Conservation (phyloP, 2,888 invertebrate genomes). For the Thalpophila matura region DNA sequence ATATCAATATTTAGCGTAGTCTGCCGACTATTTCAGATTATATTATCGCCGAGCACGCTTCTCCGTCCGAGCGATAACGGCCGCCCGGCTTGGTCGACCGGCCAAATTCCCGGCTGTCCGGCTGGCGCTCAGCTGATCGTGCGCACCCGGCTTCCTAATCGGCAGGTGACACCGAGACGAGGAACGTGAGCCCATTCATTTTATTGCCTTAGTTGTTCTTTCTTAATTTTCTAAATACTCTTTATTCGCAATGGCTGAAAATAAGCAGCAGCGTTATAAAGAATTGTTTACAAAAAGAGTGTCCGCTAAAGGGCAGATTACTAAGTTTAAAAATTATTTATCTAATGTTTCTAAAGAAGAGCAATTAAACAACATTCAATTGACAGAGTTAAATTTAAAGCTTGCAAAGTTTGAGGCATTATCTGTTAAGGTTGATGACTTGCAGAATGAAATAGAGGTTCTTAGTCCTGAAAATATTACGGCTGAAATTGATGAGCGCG, state of each 20-base stretch:
- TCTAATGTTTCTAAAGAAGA: background rate
- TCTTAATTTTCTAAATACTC: too few relatives aligned
- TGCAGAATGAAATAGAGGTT: constrained; percentile 50
- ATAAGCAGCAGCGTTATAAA: background rate
- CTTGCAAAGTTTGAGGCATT: constrained; percentile 32
- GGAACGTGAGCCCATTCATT: constrained; percentile 9
- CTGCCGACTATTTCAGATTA: too few relatives aligned
- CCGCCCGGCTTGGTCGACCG: too few relatives aligned
- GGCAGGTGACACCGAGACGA: constrained; percentile 2
- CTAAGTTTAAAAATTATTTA: too few relatives aligned
- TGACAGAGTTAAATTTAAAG: constrained; percentile 27
- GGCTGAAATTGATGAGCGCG: constrained; percentile 47
- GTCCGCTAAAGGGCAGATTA: constrained; percentile 35
- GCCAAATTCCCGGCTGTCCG: too few relatives aligned
- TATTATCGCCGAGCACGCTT: too few relatives aligned
- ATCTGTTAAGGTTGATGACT: constrained; percentile 32
- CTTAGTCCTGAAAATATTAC: constrained; percentile 22
- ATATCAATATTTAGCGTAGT: too few relatives aligned
- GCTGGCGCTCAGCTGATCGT: background rate
- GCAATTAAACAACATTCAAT: constrained; percentile 11
- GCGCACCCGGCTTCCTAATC: background rate
- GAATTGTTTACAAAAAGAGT: constrained; percentile 6
- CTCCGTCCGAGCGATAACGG: too few relatives aligned
- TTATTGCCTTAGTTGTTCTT: background rate
- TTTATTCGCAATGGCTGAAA: background rate